phyloP scores from a whole-genome alignment of 2,113 vertebrate genomes.

The Gopherus evgoodei region DNA sequence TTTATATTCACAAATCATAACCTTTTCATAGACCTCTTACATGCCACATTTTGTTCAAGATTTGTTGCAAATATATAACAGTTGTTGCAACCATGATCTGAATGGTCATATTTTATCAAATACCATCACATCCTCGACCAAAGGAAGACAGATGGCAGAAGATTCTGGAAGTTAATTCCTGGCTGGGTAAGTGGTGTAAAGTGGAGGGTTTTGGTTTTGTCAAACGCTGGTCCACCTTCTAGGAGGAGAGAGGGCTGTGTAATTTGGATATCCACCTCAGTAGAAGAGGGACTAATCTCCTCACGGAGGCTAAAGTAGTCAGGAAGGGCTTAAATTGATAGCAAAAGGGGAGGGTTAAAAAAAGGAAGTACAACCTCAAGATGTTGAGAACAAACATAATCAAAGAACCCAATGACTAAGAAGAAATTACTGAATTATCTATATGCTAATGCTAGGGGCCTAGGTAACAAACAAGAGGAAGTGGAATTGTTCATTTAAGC shows the following conservation, averaged over 20 bases:
- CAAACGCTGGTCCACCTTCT: not conserved
- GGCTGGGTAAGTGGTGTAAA: not conserved
- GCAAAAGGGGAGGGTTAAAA: not conserved
- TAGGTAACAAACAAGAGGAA: not conserved
- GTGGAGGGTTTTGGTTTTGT: not conserved
- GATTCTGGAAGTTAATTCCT: not conserved
- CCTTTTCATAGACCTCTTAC: too few relatives aligned
- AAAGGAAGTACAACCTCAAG: too few relatives aligned
- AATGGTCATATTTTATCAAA: too few relatives aligned
- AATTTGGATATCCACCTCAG: not conserved
- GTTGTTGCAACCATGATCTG: too few relatives aligned
- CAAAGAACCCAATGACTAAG: not conserved
- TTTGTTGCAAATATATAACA: too few relatives aligned
- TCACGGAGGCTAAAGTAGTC: not conserved
- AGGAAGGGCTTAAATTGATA: not conserved
- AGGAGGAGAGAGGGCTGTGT: not conserved
- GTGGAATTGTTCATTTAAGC: not conserved
- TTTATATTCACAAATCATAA: too few relatives aligned
- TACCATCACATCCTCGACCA: not conserved
- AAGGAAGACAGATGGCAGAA: not conserved
- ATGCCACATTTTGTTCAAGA: too few relatives aligned
- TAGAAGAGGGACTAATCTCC: not conserved
- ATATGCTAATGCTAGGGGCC: not conserved
- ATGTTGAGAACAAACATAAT: not conserved
- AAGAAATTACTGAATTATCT: not conserved